Base-by-base conservation (phyloP, 2,888 invertebrate genomes). In the Cotesia congregata region DNA sequence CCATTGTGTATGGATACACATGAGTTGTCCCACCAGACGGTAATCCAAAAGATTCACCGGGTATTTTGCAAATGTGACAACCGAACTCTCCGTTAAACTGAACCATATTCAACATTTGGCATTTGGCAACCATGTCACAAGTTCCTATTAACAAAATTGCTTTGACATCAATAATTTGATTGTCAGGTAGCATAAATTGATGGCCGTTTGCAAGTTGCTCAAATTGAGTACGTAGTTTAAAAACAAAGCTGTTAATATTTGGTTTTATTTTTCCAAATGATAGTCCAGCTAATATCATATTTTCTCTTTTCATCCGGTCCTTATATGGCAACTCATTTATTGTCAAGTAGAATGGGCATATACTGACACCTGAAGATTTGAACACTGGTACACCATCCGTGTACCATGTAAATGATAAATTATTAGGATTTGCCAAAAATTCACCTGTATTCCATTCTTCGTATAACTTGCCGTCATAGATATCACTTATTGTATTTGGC, bases 61-160 rank as follows among this genome's bases (percentile, higher is more conserved):
- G 41, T 67, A 5, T 15, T 1, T 38, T 79, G 15, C 7, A 75
- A 38, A 12, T 40, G n/a, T 72, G 77, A 41, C 80, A 80, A 1
- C 77, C 77, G 59, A 38, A 78, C 15, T 67, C 3, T 12, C 76
- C 76, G 67, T 77, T 78, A 68, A 68, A 72, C 0, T 61, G 41
- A 7, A 61, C 75, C 40, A 78, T 74, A 61, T 78, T 77, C 0
- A 80, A 62, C 41, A 78, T 77, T 9, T 75, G 41, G 2, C 75
- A 61, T 74, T 80, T 78, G 6, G 77, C 80, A 62, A 78, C 78
- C 12, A 78, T n/a, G 75, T 80, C 80, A 17, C 77, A 75, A 12
- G 75, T 75, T n/a, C 77, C 78, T 30, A 61, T 41, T 38, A 72
- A 60, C 17, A 77, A 74, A 7, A 77, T 72, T 2, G 72, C 75